Evolutionary conservation across 2,888 invertebrate species (phyloP), one percentile per base, ranked within the genome.

Genomic region (Molorchus minor): DNA sequence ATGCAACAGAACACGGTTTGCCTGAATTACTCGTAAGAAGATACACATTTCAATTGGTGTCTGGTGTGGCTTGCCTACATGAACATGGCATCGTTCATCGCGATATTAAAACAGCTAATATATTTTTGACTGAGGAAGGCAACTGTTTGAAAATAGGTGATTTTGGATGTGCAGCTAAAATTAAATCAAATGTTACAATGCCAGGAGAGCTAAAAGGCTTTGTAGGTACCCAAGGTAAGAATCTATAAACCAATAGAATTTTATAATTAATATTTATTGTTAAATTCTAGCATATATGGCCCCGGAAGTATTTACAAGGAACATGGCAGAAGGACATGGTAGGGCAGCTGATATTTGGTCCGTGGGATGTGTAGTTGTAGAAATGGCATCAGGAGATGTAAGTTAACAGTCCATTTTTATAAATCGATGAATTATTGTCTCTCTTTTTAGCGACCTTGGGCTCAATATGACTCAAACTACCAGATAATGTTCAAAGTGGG

Each of bases 401-500:
- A 68, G 74, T 59, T 13, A 58, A 17, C 35, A 15, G 20, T 52
- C 8, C 13, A 12, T 30, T 54, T 10, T 54, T 3, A 20, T 21
- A 3, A 35, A 4, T 46, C 25, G n/a, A n/a, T n/a, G n/a, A n/a
- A n/a, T n/a, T n/a, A n/a, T 38, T 53, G 65, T 66, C 56, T 64
- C 67, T 64, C 66, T 61, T 78, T 81, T 4, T 82, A 93, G 91
- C 87, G 94, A 38, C 96, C 96, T 0, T 97, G 96, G 94, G 88
- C 89, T 46, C 94, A 96, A 74, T 91, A 89, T 77, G 95, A 95
- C 83, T 94, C 93, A 69, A 93, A 94, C 82, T 94, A 92, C 82
- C 95, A 96, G 85, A 96, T 96, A 69, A 94, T 96, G 93, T 96
- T 93, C 81, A 89, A 93, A 85, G 96, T 96, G 73, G 96, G 96